A percentile compares a stretch with the other conserved stretches of the same genome.
These are phyloP conservation scores for Andrena chrysosceles DNA, from an alignment of 2,888 invertebrate species.

Conservation along the genomic window DNA sequence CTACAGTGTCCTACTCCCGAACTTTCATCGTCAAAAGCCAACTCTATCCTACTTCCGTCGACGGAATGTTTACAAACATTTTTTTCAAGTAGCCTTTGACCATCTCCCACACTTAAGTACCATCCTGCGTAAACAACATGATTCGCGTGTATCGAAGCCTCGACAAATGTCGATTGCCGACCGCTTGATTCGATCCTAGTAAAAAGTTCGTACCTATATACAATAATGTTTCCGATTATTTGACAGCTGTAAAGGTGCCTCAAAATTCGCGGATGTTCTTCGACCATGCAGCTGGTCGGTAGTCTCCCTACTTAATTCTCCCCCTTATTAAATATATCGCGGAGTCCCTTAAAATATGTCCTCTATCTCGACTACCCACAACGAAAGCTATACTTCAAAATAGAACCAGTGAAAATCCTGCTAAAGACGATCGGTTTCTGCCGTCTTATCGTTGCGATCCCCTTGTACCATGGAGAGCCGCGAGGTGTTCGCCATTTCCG, in stretches of 20 bases:
- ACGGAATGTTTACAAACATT: slow-evolving; percentile 31
- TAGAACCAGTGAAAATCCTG: slow-evolving; percentile 29
- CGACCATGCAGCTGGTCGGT: slow-evolving; percentile 21
- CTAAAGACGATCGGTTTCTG: slow-evolving; percentile 53
- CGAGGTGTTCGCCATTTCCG: slow-evolving; percentile 77
- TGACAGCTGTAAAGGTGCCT: background rate
- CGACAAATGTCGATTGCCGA: background rate
- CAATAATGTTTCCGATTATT: background rate
- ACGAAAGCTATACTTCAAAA: slow-evolving; percentile 33
- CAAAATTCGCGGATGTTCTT: slow-evolving; percentile 11
- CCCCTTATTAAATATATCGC: slow-evolving; percentile 20
- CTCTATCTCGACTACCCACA: background rate
- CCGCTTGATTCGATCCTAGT: background rate
- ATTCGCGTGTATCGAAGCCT: background rate
- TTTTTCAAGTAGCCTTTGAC: background rate
- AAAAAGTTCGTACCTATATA: slow-evolving; percentile 31
- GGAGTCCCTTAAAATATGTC: background rate
- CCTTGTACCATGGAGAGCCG: slow-evolving; percentile 58
- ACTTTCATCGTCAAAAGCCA: background rate
- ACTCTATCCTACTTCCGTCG: background rate
- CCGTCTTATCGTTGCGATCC: slow-evolving; percentile 18
- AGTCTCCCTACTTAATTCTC: slow-evolving; percentile 4
- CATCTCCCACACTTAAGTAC: background rate
- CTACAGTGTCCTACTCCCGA: background rate
- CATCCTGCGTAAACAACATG: background rate